Conservation (phyloP, 2,113 vertebrate species). For the Alouatta palliata region DNA sequence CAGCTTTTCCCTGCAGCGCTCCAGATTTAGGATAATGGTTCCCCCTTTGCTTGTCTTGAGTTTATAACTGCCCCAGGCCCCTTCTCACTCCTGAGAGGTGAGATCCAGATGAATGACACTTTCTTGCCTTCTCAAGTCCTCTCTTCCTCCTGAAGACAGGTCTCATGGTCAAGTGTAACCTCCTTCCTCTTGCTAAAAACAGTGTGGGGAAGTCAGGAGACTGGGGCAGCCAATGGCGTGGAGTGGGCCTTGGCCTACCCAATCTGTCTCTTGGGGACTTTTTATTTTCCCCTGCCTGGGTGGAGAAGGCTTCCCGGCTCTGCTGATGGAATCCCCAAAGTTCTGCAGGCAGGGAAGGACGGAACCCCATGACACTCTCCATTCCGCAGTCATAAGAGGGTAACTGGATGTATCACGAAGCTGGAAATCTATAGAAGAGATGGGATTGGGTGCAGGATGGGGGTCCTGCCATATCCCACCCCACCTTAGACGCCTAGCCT, state of each 20-base stretch:
- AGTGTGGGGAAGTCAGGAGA: not conserved
- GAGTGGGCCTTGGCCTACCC: not conserved
- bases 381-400: not conserved
- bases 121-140: not conserved
- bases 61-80: not conserved
- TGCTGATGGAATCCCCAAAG: not conserved
- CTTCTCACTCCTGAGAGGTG: not conserved
- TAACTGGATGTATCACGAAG: not conserved
- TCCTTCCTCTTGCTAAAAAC: conserved; percentile 53
- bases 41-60: not conserved
- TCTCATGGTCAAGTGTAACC: not conserved
- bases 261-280: not conserved
- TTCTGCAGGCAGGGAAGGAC: not conserved
- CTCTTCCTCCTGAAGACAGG: not conserved
- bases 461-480: no score
- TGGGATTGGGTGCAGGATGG: not conserved
- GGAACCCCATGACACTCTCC: not conserved
- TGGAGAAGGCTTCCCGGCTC: not conserved
- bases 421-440: not conserved
- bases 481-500: not conserved
- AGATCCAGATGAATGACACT: not conserved
- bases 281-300: not conserved
- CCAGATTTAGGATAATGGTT: not conserved
- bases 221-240: not conserved
- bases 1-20: not conserved